Conservation (phyloP, 2,113 vertebrate species). For the Phylloscopus trochiloides region DNA sequence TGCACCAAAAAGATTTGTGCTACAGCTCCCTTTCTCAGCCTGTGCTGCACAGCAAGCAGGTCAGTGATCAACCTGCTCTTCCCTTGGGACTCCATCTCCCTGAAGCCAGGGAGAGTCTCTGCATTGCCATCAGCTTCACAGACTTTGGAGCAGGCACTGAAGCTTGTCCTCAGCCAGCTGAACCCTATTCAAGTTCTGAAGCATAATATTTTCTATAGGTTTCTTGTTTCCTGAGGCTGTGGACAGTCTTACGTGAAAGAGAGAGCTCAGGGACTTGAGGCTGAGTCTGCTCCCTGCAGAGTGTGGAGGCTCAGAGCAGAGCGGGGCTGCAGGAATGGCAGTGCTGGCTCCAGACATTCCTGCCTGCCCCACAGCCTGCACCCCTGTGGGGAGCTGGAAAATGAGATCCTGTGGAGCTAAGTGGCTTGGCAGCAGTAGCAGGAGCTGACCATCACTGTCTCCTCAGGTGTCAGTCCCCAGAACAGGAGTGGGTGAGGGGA, state of each 20-base stretch:
- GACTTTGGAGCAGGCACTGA: background rate
- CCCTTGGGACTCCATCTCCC: background rate
- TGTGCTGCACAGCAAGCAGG: background rate
- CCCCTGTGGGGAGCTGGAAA: background rate
- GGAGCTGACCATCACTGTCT: background rate
- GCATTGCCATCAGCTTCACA: background rate
- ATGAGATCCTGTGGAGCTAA: background rate
- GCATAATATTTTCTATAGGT: background rate
- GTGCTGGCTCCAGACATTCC: background rate
- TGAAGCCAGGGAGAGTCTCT: background rate
- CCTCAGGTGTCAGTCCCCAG: background rate
- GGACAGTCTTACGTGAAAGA: background rate
- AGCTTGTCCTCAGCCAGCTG: background rate
- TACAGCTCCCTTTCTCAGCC: background rate
- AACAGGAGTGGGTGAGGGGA: background rate
- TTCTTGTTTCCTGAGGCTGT: background rate
- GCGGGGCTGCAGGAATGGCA: fast-evolving
- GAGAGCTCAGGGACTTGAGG: background rate
- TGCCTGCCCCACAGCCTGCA: background rate
- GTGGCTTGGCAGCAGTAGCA: background rate
- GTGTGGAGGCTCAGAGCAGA: fast-evolving
- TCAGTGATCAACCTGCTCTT: background rate
- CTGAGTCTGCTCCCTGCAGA: background rate
- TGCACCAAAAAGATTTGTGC: background rate
- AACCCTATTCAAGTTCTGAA: background rate